phyloP scores from a whole-genome alignment of 2,888 invertebrate species.

The Tromatobia lineatoria region DNA sequence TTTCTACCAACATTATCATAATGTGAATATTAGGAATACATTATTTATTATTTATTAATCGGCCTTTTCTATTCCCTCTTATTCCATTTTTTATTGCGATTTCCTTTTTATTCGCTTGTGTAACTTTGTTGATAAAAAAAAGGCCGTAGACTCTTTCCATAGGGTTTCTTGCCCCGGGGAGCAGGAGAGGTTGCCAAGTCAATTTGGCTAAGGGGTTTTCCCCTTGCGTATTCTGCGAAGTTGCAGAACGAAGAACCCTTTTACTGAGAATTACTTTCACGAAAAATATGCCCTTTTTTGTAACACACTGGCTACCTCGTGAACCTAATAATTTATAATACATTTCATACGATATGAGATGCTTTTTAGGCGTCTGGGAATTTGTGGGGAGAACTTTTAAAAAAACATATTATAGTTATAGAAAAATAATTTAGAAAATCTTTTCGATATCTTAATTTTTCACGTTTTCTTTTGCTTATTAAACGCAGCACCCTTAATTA shows the following conservation, averaged over 20 bases:
- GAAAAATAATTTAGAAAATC: too few relatives aligned
- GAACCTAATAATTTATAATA: not conserved
- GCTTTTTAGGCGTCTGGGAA: too few relatives aligned
- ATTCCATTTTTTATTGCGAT: not conserved
- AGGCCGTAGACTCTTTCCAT: not conserved
- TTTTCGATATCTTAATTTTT: too few relatives aligned
- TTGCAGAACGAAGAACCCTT: not conserved
- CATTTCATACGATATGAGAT: too few relatives aligned
- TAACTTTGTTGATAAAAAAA: not conserved
- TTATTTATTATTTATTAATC: not conserved
- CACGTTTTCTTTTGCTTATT: too few relatives aligned
- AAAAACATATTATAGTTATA: too few relatives aligned
- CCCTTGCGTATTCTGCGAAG: not conserved
- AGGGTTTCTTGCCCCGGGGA: not conserved
- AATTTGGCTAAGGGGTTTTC: conserved; percentile 22
- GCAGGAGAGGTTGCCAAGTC: not conserved
- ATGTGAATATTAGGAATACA: not conserved
- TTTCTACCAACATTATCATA: not conserved
- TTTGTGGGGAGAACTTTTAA: too few relatives aligned
- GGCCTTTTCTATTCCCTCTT: not conserved
- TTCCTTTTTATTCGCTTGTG: not conserved
- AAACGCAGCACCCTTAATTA: too few relatives aligned
- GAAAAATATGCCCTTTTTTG: not conserved
- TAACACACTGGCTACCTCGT: not conserved
- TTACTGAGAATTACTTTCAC: not conserved